A percentile compares a stretch with the other conserved stretches of the same genome.
phyloP scores from a whole-genome alignment of 2,888 invertebrate genomes.

The Cheilosia urbana region DNA sequence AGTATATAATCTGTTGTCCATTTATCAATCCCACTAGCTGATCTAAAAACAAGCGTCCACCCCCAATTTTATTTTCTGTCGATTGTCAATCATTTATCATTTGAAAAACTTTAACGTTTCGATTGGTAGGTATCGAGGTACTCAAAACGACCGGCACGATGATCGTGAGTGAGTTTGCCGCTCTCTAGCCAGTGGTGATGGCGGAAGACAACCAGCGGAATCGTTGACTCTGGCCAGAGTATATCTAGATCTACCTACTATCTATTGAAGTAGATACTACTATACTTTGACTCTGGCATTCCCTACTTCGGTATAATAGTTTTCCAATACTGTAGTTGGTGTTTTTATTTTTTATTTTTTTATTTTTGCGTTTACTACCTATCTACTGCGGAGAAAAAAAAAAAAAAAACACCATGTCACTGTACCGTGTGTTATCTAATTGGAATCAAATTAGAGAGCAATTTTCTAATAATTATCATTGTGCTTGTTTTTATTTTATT shows the following conservation, averaged over 20 bases:
- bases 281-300: constrained; percentile 32
- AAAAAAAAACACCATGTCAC: constrained; percentile 62
- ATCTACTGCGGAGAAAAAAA: constrained; percentile 35
- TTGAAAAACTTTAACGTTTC: constrained; percentile 28
- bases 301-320: constrained; percentile 60
- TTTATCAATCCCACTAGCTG: neutral
- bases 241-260: too few relatives aligned
- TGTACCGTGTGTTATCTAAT: constrained; percentile 55
- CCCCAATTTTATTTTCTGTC: constrained; percentile 50
- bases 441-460: constrained; percentile 69
- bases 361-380: constrained; percentile 27
- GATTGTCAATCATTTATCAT: constrained; percentile 54
- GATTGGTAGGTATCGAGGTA: constrained; percentile 5
- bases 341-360: constrained; percentile 12
- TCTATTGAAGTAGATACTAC: too few relatives aligned
- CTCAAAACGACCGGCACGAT: constrained; percentile 39
- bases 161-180: constrained; percentile 29
- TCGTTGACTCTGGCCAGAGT: constrained; percentile 28
- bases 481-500: constrained; percentile 36
- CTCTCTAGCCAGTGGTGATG: neutral
- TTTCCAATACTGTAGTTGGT: constrained; percentile 26
- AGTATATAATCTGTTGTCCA: neutral
- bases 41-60: constrained; percentile 47
- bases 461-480: constrained; percentile 71
- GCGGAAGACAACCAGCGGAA: neutral